These are phyloP conservation scores for Decapterus maruadsi DNA, from an alignment of 2,797 vertebrate species.

Conservation along the genomic window DNA sequence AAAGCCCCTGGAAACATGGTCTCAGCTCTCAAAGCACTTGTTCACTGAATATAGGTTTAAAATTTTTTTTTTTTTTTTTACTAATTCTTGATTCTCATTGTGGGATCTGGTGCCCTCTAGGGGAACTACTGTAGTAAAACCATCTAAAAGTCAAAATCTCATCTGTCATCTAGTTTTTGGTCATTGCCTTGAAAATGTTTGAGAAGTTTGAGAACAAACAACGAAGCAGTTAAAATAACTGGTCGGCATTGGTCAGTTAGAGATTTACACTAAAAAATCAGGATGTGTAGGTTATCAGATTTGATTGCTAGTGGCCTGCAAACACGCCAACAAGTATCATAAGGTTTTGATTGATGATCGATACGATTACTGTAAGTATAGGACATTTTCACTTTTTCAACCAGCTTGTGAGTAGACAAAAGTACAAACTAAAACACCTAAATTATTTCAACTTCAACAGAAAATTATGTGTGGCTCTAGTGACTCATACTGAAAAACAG, in stretches of 20 bases:
- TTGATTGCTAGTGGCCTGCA: not conserved
- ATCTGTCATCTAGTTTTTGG: too few species aligned
- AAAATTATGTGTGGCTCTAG: not conserved
- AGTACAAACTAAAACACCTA: not conserved
- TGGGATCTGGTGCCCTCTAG: too few species aligned
- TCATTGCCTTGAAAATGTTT: too few species aligned
- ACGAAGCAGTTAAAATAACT: not conserved
- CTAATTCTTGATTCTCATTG: too few species aligned
- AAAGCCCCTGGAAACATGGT: too few species aligned
- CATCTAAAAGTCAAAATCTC: too few species aligned
- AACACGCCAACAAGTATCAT: not conserved
- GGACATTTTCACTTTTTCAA: not conserved
- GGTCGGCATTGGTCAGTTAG: not conserved
- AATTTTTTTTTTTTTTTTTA: too few species aligned
- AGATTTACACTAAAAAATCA: not conserved
- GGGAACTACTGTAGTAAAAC: too few species aligned
- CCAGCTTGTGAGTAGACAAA: not conserved
- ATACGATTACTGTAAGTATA: too few species aligned
- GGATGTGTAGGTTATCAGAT: not conserved
- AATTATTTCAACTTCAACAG: not conserved
- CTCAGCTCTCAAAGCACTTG: not conserved
- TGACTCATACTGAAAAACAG: not conserved
- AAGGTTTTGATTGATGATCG: not conserved
- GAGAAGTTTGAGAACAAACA: too few species aligned
- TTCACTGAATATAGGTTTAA: not conserved